Evolutionary conservation across 2,888 invertebrate species (phyloP), one percentile per base, ranked within the genome.

Genomic region (Phragmatobia fuliginosa): DNA sequence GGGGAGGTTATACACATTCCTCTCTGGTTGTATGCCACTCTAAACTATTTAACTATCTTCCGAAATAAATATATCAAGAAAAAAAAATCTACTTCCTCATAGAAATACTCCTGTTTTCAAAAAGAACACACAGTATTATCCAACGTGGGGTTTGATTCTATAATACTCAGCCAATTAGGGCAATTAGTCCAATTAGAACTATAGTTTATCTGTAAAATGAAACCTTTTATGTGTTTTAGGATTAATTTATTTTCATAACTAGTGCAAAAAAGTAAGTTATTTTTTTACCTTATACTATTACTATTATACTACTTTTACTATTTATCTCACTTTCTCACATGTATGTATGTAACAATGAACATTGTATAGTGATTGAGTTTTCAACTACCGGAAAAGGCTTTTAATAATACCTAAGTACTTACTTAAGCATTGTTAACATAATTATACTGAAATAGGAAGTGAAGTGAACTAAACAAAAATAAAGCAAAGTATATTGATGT

Each of bases 351-450:
- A 65, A 59, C 61, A 69, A 69, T 52, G 33, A 60, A 60, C 36
- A 68, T 41, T 61, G 25, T 21, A 6, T 16, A 49, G 38, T 49
- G 25, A 62, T 32, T 18, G 16, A 16, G 45, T 25, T 32, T 60
- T 66, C 60, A 58, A 45, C 33, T 68, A 45, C 67, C 68, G 68
- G 68, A 68, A 68, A 59, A 63, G n/a, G 58, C 14, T 58, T 33
- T 59, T 66, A 66, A 66, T 66, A n/a, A 28, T 56, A 16, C 25
- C 16, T 60, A 49, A 32, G 36, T 52, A 52, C 4, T 25, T 56
- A 28, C n/a, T 14, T 60, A 60, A 58, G 38, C 52, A 62, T 67
- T 52, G 58, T 62, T 16, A 25, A 60, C 45, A 8, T 52, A 62
- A 58, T 68, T 45, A 62, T 45, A 25, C 38, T 62, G 18, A 31